phyloP scores from a whole-genome alignment of 2,888 invertebrate species.

The Nomada ruficornis region DNA sequence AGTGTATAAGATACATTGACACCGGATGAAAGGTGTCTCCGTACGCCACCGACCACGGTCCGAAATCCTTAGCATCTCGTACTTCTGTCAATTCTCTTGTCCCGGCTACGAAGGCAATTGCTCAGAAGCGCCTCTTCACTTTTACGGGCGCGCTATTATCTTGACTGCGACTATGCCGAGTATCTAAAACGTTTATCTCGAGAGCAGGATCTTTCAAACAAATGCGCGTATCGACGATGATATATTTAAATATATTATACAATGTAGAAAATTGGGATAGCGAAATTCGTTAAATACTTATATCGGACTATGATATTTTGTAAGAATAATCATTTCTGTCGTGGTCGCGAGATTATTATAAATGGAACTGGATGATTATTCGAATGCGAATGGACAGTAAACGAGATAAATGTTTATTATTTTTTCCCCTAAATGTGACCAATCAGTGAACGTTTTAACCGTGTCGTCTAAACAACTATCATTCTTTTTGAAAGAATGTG shows the following conservation, averaged over 20 bases:
- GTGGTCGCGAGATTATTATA: background rate
- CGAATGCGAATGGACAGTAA: slow-evolving; percentile 17
- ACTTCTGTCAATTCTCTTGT: too few species aligned
- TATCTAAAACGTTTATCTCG: slow-evolving; percentile 19
- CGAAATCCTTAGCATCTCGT: too few species aligned
- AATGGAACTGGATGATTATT: slow-evolving; percentile 21
- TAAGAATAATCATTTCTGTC: slow-evolving; percentile 17
- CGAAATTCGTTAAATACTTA: slow-evolving; percentile 66
- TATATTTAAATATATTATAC: slow-evolving; percentile 67
- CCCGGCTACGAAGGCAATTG: too few species aligned
- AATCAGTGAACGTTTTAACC: slow-evolving; percentile 10
- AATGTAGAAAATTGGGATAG: slow-evolving; percentile 82
- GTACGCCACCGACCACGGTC: too few species aligned
- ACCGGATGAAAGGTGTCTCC: too few species aligned
- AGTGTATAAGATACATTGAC: too few species aligned
- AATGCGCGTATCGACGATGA: slow-evolving; percentile 18
- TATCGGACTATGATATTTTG: slow-evolving; percentile 46
- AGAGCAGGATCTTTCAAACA: slow-evolving; percentile 28
- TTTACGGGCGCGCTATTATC: too few species aligned
- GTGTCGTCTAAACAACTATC: background rate
- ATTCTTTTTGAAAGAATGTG: slow-evolving; percentile 7
- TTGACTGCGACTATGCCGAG: background rate
- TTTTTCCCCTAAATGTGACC: slow-evolving; percentile 19
- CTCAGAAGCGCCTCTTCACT: too few species aligned
- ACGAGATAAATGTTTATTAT: slow-evolving; percentile 38